Evolutionary conservation across 2,888 invertebrate species (phyloP), one percentile per base, ranked within the genome.

Genomic region (Agapostemon virescens): DNA sequence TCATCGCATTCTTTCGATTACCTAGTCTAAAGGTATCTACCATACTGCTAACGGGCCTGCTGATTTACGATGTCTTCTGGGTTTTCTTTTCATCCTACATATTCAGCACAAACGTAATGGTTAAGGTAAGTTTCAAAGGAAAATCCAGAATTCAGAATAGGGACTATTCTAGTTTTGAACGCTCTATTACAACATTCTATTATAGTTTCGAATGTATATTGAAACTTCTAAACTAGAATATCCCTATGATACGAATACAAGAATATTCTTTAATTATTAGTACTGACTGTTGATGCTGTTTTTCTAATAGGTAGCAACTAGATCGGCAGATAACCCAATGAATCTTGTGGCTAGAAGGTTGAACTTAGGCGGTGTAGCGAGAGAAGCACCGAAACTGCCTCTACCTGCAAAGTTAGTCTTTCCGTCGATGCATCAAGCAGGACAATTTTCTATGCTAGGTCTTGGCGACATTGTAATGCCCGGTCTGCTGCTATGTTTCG

Each of bases 41-140:
- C 30, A 94, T 99, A 82, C 95, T 99, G 86, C 95, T 99, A 88
- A 98, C 98, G 67, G 99, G 99, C 42, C 94, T 98, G 87, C 95
- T 98, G 81, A 96, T 98, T 77, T 99, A 99, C 93, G 99, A 99
- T 93, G 98, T 99, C 58, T 99, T 99, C 94, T 99, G 99, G 98
- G 98, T 99, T 71, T 99, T 99, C 94, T 99, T 98, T 94, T 98
- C 98, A 3, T 98, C 98, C 0, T 98, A 98, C 93, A 98, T 99
- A 92, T 99, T 99, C 94, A 98, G 98, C 93, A 97, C 99, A 90
- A 99, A 99, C 92, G 99, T 99, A 86, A 99, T 99, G 99, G 98
- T 99, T 85, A 98, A 98, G 94, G 97, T 97, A 93, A 95, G 95
- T 93, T 49, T 73, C 13, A 33, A 66, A 26, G 67, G 69, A 70